Conservation (phyloP, 1,140 invertebrate genomes). For the Globodera ellingtonae region DNA sequence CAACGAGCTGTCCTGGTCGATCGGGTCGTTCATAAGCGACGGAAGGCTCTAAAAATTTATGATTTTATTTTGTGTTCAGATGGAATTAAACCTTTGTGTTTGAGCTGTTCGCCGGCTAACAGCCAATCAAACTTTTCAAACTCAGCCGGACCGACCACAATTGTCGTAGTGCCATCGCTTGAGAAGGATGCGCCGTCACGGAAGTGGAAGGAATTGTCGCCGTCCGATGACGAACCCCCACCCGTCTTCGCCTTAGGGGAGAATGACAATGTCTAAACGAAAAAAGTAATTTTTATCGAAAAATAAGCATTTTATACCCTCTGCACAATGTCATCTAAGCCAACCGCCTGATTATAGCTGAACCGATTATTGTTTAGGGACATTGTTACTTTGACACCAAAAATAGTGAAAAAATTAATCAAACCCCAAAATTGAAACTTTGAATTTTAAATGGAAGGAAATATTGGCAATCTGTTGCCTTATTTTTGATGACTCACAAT, state of each 20-base stretch:
- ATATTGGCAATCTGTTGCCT: background rate
- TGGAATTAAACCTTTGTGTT: slow-evolving; percentile 41
- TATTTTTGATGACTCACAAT: background rate
- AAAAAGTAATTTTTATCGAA: background rate
- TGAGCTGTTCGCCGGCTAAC: slow-evolving; percentile 48
- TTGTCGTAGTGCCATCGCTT: background rate
- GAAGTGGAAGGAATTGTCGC: background rate
- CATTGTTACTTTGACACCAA: background rate
- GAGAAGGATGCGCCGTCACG: background rate
- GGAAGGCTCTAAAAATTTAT: slow-evolving; percentile 40
- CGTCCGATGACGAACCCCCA: background rate
- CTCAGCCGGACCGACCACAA: background rate
- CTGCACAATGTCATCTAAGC: slow-evolving; percentile 7
- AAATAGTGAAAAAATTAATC: no score
- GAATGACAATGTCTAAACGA: background rate
- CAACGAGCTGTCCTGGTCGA: slow-evolving; percentile 6
- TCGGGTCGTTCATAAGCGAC: slow-evolving; percentile 30
- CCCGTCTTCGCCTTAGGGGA: background rate
- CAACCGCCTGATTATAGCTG: slow-evolving; percentile 28
- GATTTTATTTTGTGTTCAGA: background rate
- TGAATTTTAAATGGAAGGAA: background rate
- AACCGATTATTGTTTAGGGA: slow-evolving; percentile 12
- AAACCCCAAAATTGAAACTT: no score
- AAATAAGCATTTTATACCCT: background rate
- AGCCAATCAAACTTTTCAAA: slow-evolving; percentile 36